Conservation (phyloP, 2,113 vertebrate species). For the Narcine bancroftii region DNA sequence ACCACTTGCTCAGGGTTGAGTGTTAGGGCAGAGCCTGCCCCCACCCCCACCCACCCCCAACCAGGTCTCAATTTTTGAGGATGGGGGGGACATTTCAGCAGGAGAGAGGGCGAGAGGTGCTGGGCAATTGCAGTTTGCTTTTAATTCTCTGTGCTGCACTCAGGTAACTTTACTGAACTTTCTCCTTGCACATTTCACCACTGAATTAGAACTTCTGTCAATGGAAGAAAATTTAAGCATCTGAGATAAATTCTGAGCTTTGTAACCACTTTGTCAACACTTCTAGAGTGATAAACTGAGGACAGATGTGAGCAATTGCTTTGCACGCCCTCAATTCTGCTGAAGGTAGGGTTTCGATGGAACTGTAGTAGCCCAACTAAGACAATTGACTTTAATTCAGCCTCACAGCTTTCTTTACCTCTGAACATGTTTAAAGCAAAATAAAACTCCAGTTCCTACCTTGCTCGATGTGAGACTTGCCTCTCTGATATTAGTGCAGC, state of each 20-base stretch:
- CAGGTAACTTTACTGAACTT: slow-evolving; percentile 3
- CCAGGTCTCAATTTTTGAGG: not conserved
- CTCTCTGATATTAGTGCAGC: not conserved
- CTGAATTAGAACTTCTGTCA: slow-evolving; percentile 29
- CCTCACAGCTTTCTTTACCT: not conserved
- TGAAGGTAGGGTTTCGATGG: slow-evolving; percentile 5
- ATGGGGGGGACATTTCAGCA: slow-evolving; percentile 14
- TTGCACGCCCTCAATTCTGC: not conserved
- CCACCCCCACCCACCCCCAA: too few relatives aligned
- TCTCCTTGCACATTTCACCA: not conserved
- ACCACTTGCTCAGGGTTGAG: slow-evolving; percentile 17
- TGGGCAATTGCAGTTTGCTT: slow-evolving; percentile 18
- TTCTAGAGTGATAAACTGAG: not conserved
- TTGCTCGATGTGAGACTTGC: not conserved
- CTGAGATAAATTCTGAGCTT: slow-evolving; percentile 21
- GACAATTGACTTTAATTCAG: slow-evolving; percentile 13
- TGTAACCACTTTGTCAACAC: slow-evolving; percentile 13
- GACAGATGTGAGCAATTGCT: slow-evolving; percentile 28
- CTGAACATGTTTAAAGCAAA: not conserved
- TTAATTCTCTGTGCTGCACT: slow-evolving; percentile 12
- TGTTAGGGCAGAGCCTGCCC: not conserved
- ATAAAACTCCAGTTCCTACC: not conserved
- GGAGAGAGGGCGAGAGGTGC: not conserved
- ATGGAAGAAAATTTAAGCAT: slow-evolving; percentile 28
- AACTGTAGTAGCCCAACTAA: slow-evolving; percentile 9